Conservation (phyloP, 2,113 vertebrate genomes). For the Chloropsis hardwickii region DNA sequence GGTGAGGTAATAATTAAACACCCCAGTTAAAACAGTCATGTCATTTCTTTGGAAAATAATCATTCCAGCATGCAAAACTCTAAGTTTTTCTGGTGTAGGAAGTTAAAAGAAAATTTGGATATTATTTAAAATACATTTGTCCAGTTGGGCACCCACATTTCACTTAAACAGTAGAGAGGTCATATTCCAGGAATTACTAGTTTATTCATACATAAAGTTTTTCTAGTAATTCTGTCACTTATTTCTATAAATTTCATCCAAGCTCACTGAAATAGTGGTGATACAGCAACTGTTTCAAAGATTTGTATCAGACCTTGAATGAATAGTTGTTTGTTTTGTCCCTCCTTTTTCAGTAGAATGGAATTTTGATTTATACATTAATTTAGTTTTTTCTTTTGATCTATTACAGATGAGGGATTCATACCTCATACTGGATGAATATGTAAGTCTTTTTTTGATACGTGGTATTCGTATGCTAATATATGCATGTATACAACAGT, state of each 20-base stretch:
- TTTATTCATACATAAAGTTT: not conserved
- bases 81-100: not conserved
- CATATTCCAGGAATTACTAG: not conserved
- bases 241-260: not conserved
- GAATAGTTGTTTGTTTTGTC: not conserved
- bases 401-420: constrained; percentile 92
- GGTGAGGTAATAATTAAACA: not conserved
- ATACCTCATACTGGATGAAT: constrained; percentile 96
- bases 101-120: not conserved
- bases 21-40: not conserved
- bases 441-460: constrained; percentile 80
- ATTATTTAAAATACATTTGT: not conserved
- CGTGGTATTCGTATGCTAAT: not conserved
- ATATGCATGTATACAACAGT: not conserved
- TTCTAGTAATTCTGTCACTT: not conserved
- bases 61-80: not conserved
- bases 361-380: not conserved
- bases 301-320: not conserved
- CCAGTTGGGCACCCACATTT: not conserved
- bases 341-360: not conserved
- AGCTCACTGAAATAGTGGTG: not conserved
- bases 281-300: not conserved
- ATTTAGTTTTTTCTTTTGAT: not conserved
- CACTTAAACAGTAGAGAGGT: not conserved
- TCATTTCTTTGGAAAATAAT: not conserved